Evolutionary conservation across 2,888 invertebrate species (phyloP), one percentile per base, ranked within the genome.

Genomic region (Drosophila neonasuta): DNA sequence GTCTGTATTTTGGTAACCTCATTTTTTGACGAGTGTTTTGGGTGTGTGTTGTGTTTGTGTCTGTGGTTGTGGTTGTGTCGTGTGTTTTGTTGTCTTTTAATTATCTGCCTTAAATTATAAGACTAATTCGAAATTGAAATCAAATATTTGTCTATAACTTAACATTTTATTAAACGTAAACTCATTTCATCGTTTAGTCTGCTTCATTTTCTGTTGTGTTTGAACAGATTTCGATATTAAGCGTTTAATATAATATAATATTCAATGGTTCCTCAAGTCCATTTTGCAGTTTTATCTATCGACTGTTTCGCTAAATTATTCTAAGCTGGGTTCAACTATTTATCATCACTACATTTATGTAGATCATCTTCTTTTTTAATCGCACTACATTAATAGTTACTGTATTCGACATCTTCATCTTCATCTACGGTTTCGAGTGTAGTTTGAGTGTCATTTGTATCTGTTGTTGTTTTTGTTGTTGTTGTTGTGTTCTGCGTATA

Each of bases 81-180:
- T 39, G 52, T 75, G 60, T 45, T 10, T 75, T 81, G 80, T 80
- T 82, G 86, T 85, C 83, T 85, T 83, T 82, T 77, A 68, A 39
- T 48, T 55, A 74, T 78, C 63, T 71, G 75, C 57, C 46, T 69
- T 36, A 64, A 80, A 69, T 52, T 36, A 71, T 65, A 66, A 49
- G 29, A 50, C 66, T 75, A 74, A 56, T 46, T 62, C 20, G 55
- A 59, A 64, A 71, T 54, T 34, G 13, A 82, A 80, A 80, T 80
- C 9, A 77, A 56, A 64, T 36, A 48, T 55, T 46, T 24, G 42
- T 36, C 36, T 36, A 36, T 56, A 86, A 86, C 81, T 74, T 69
- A 86, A 74, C 48, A 79, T 80, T 81, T 84, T 41, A 76, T 84
- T 81, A 63, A 79, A 81, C 74, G 77, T 84, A 84, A 87, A 84